Percentiles rank a stretch among this genome's conserved stretches.
phyloP scores from a whole-genome alignment of 1,140 invertebrate genomes.

The Anoplophora glabripennis region DNA sequence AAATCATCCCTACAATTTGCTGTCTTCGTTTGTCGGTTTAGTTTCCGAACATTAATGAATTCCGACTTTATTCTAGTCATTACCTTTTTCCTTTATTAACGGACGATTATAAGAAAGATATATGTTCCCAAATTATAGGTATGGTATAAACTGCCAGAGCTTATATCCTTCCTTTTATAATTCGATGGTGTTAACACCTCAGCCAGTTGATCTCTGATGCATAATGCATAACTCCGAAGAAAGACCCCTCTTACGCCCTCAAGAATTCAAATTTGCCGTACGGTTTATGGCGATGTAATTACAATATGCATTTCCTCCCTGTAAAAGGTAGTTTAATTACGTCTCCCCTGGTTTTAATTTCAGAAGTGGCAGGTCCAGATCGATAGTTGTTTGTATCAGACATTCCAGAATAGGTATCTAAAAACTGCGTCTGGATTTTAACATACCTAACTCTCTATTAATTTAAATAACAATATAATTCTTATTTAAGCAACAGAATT shows the following conservation, averaged over 20 bases:
- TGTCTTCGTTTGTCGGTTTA: too few species aligned
- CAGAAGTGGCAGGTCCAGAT: too few species aligned
- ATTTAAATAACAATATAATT: too few species aligned
- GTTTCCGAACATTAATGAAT: slow-evolving; percentile 2
- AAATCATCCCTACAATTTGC: too few species aligned
- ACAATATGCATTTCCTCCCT: slow-evolving; percentile 1
- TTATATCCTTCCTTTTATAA: slow-evolving; percentile 31
- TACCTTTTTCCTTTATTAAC: slow-evolving; percentile 12
- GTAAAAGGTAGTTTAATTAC: too few species aligned
- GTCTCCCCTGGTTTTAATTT: too few species aligned
- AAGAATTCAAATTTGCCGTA: slow-evolving; percentile 13
- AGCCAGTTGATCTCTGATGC: slow-evolving; percentile 24
- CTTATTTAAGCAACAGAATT: too few species aligned
- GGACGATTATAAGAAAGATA: slow-evolving; percentile 28
- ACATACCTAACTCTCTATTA: too few species aligned
- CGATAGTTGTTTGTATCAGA: too few species aligned
- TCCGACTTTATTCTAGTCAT: not conserved
- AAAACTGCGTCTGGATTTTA: too few species aligned
- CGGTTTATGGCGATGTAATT: slow-evolving; percentile 15
- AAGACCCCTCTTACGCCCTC: slow-evolving; percentile 8
- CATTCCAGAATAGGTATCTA: too few species aligned
- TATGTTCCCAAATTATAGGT: slow-evolving; percentile 32
- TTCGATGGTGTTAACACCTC: slow-evolving; percentile 32
- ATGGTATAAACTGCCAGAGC: slow-evolving; percentile 28
- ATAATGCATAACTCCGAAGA: slow-evolving; percentile 20